A percentile compares a stretch with the other conserved stretches of the same genome.
Conservation (phyloP, 2,888 invertebrate species). For the Rhyacophila evoluta region DNA sequence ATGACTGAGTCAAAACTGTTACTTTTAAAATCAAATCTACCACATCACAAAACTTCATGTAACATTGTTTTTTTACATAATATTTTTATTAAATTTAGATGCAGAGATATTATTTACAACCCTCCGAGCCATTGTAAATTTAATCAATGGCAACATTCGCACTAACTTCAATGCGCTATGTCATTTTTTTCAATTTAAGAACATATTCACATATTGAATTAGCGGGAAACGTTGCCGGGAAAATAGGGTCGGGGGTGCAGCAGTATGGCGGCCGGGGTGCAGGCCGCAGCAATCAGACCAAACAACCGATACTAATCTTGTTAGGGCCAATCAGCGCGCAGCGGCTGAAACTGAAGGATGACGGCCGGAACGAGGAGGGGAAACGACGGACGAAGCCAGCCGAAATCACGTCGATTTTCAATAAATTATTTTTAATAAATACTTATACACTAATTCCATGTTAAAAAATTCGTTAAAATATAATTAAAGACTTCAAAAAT, state of each 20-base stretch:
- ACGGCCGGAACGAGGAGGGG: neutral
- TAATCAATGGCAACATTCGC: constrained; percentile 7
- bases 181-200: constrained; percentile 24
- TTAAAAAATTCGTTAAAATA: no score
- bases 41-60: no score
- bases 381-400: neutral
- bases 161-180: neutral
- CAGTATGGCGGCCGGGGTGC: constrained; percentile 36
- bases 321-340: constrained; percentile 54
- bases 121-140: neutral
- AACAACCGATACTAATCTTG: constrained; percentile 55
- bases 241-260: neutral
- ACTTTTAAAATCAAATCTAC: no score
- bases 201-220: constrained; percentile 22
- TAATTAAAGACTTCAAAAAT: no score
- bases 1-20: no score
- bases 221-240: constrained; percentile 15
- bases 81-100: no score
- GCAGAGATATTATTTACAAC: neutral
- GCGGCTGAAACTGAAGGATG: constrained; percentile 33
- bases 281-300: constrained; percentile 55
- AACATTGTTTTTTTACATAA: no score
- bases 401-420: constrained; percentile 9
- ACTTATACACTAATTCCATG: no score
- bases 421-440: no score